These are phyloP conservation scores for Polydesmus complanatus DNA, from an alignment of 2,888 invertebrate genomes.

Conservation along the genomic window DNA sequence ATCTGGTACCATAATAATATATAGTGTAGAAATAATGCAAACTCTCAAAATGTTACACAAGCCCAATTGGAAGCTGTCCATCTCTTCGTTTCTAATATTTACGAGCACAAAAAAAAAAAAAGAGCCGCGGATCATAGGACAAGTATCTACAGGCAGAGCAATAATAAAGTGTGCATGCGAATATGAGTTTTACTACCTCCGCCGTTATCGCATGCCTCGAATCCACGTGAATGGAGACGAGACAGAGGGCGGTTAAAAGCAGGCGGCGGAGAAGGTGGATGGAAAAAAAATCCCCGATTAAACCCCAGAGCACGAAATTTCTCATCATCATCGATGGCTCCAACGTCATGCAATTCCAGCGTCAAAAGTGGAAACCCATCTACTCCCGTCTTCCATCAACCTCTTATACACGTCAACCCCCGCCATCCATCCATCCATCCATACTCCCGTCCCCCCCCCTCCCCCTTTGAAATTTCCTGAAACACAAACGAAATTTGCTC, in stretches of 20 bases:
- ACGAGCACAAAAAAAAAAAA: neutral
- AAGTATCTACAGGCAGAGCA: neutral
- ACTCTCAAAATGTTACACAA: neutral
- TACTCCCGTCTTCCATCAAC: too few relatives aligned
- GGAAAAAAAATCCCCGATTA: neutral
- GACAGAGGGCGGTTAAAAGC: too few relatives aligned
- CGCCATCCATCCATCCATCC: too few relatives aligned
- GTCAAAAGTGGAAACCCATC: too few relatives aligned
- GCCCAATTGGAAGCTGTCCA: neutral
- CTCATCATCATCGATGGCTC: neutral
- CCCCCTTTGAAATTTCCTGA: neutral
- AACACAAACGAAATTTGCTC: neutral
- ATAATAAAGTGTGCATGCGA: neutral
- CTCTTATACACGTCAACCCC: too few relatives aligned
- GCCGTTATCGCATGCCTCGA: neutral
- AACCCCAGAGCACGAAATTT: neutral
- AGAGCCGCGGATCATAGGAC: too few relatives aligned
- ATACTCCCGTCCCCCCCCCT: too few relatives aligned
- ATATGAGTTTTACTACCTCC: neutral
- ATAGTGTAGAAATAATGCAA: neutral
- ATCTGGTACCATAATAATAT: too few relatives aligned
- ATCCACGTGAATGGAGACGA: too few relatives aligned
- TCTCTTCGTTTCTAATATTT: neutral
- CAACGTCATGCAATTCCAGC: neutral
- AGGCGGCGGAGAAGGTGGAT: neutral